phyloP scores from a whole-genome alignment of 2,113 vertebrate genomes.

The Halcyon malimbica region DNA sequence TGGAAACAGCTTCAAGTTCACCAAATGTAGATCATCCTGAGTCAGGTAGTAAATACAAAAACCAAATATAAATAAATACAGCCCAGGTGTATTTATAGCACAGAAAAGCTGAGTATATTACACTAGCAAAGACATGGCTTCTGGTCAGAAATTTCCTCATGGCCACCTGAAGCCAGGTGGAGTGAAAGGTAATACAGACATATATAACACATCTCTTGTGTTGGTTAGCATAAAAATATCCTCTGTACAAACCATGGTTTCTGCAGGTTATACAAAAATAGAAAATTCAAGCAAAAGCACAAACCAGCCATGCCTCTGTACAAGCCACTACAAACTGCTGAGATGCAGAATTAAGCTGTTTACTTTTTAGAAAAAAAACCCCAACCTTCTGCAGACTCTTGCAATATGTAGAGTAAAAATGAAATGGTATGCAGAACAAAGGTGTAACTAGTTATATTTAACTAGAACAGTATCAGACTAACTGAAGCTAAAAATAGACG shows the following conservation, averaged over 20 bases:
- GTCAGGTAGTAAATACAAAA: neutral
- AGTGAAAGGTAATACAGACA: neutral
- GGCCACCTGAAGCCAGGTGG: neutral
- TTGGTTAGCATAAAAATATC: neutral
- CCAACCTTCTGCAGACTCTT: neutral
- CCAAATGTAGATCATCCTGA: rapidly evolving
- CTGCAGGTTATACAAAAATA: neutral
- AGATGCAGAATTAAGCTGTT: neutral
- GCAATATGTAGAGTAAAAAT: neutral
- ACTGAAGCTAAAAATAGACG: neutral
- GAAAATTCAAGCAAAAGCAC: neutral
- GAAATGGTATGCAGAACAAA: rapidly evolving
- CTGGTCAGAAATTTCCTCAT: neutral
- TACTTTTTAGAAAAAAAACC: neutral
- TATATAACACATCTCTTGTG: rapidly evolving
- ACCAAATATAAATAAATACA: neutral
- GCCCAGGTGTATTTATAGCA: neutral
- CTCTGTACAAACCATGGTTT: neutral
- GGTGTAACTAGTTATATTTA: neutral
- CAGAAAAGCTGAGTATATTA: neutral
- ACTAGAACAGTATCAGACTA: neutral
- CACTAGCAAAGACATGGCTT: neutral
- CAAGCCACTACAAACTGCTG: neutral
- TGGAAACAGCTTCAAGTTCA: neutral
- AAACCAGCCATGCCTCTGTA: neutral